Base-by-base conservation (phyloP, 2,888 invertebrate species). In the Tubulanus polymorphus region DNA sequence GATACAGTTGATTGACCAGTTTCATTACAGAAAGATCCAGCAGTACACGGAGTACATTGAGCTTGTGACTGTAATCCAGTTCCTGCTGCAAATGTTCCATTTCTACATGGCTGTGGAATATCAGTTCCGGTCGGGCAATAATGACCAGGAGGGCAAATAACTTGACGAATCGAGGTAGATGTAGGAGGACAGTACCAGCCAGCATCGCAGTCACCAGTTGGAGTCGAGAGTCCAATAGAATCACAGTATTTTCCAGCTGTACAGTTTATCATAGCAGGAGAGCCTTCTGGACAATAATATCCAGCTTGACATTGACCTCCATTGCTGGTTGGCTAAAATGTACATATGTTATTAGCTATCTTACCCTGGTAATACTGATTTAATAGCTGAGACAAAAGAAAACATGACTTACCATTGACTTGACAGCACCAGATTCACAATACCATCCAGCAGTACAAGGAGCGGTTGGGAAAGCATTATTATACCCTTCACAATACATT, bases 271-370 rank as follows among this genome's bases (percentile, higher is more conserved):
- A 68, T 68, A 32, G 58, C 63, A 1, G 56, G 58, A 0, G 74
- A 71, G 0, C 74, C 75, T 6, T 63, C 63, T 0, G 73, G 75
- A 54, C 75, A 76, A 66, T 57, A 75, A 30, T 64, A 66, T 3
- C 76, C 74, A 3, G 69, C 60, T 29, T 66, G 62, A 56, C 76
- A 76, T 20, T 67, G 61, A 2, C 73, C 75, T n/a, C 75, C 74
- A 15, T 66, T 65, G 1, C 56, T 45, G n/a, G 64, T 55, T 2
- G 74, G 70, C 71, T 73, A 63, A 12, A 63, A 63, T 18, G 52
- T 37, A 27, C 32, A 37, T 50, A n/a, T n/a, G n/a, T n/a, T n/a
- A n/a, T n/a, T n/a, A n/a, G n/a, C n/a, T n/a, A n/a, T n/a, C n/a
- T n/a, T n/a, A n/a, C n/a, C n/a, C n/a, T n/a, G n/a, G n/a, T n/a